Percentiles rank a stretch among this genome's conserved stretches.
Evolutionary conservation across 2,113 vertebrate species (phyloP).

Genomic region (Fukomys damarensis): DNA sequence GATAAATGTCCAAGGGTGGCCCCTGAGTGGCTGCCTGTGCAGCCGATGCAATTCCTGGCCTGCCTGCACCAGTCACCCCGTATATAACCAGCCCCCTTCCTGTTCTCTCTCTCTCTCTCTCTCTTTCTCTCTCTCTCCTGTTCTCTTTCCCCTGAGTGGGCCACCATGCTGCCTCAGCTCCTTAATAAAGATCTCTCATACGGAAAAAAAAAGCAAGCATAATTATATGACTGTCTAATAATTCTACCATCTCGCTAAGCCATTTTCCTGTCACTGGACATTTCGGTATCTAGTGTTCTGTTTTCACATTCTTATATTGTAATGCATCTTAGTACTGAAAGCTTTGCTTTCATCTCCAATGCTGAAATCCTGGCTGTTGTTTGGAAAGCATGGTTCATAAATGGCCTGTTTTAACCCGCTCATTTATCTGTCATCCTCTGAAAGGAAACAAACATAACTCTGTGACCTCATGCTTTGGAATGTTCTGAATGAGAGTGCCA

Average conservation of each 20-base stretch:
- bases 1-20: too few species aligned
- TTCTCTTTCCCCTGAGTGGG: too few species aligned
- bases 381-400: not conserved
- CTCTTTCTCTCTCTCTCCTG: too few species aligned
- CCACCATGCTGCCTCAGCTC: too few species aligned
- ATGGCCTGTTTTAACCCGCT: not conserved
- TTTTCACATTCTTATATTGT: not conserved
- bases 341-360: not conserved
- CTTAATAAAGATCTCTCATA: too few species aligned
- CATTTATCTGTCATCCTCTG: conserved; percentile 6
- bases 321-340: not conserved
- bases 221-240: not conserved
- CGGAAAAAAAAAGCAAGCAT: too few species aligned
- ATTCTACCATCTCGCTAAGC: not conserved
- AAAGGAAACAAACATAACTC: conserved; percentile 39
- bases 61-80: too few species aligned
- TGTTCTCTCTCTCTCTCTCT: too few species aligned
- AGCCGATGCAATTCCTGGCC: too few species aligned
- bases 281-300: not conserved
- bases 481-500: not conserved
- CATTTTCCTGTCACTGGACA: not conserved
- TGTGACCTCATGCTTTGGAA: not conserved
- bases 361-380: not conserved
- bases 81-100: too few species aligned
- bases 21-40: too few species aligned